Evolutionary conservation across 2,888 invertebrate genomes (phyloP), one percentile per base, ranked within the genome.

Genomic region (Molorchus minor): DNA sequence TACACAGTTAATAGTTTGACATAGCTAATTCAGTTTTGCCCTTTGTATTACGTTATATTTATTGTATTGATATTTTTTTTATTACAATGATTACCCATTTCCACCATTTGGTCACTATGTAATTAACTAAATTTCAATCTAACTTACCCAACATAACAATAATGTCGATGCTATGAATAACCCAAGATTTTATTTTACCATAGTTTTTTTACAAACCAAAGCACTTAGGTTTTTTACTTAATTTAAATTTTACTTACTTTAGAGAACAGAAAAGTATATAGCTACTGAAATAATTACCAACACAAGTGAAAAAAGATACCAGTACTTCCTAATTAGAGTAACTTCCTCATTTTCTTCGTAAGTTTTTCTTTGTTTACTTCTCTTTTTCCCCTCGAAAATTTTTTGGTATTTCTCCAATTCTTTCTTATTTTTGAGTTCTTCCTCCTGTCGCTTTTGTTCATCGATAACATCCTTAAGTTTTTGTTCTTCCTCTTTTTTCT

Each of bases 351-450:
- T 66, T 36, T 78, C 76, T 40, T 76, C 73, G 70, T 81, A 64
- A 73, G 76, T 60, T 79, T 81, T 82, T 75, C 84, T 67, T 69
- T 84, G 80, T 69, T 83, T 71, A 75, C 75, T 76, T 77, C 87
- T 89, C 71, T 88, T 89, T 36, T 88, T 88, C 19, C 86, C 87
- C 47, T 79, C 78, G 64, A 92, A 87, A 77, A 90, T 90, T 79
- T 90, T 89, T 74, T 92, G 88, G 76, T 89, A 93, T 74, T 88
- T 88, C 57, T 89, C 90, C 55, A 93, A 77, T 75, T 93, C 93
- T 61, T 84, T 85, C 41, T 86, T 84, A 80, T 92, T 92, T 64
- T 82, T 87, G 55, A 87, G 82, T 71, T 89, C 88, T 71, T 90
- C 88, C 67, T 85, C 84, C 67, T 82, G 83, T n/a, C 83, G 80